A percentile compares a stretch with the other conserved stretches of the same genome.
Conservation (phyloP, 2,797 vertebrate genomes). For the Typhlichthys eigenmanni region DNA sequence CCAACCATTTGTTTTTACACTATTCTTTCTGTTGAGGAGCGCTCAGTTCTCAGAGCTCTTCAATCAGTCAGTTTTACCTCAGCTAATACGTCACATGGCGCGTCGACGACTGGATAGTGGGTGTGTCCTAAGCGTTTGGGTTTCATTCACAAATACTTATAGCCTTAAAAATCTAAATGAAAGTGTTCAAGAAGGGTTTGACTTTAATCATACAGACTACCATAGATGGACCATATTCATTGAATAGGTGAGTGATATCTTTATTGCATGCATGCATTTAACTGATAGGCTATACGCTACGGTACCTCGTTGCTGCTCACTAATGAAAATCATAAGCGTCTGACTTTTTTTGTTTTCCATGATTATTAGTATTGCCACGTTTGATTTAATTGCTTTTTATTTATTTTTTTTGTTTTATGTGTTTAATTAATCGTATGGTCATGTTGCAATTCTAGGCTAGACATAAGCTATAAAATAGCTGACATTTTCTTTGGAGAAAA, state of each 20-base stretch:
- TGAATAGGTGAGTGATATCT: conserved; percentile 74
- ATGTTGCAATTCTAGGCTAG: too few relatives aligned
- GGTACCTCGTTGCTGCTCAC: conserved; percentile 16
- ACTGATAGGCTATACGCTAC: conserved; percentile 29
- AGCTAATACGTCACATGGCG: conserved; percentile 69
- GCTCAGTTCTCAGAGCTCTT: conserved; percentile 11
- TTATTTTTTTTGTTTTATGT: not conserved
- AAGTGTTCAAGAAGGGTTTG: conserved; percentile 63
- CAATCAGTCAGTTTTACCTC: conserved; percentile 45
- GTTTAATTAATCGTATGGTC: too few relatives aligned
- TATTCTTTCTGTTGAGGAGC: conserved; percentile 12
- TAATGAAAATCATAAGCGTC: conserved; percentile 34
- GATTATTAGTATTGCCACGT: conserved; percentile 8
- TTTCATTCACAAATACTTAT: conserved; percentile 93
- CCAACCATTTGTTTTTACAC: not conserved
- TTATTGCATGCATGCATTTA: conserved; percentile 30
- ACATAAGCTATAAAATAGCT: too few relatives aligned
- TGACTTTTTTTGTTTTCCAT: conserved; percentile 12
- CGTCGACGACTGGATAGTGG: conserved; percentile 72
- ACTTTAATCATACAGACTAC: conserved; percentile 35
- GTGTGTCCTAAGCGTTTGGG: conserved; percentile 74
- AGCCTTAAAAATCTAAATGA: conserved; percentile 74
- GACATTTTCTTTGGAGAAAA: too few relatives aligned
- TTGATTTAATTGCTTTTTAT: not conserved
- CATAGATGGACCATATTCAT: conserved; percentile 64